Percentiles rank a stretch among this genome's conserved stretches.
Conservation (phyloP, 1,140 invertebrate species). For the Zeugodacus cucurbitae region DNA sequence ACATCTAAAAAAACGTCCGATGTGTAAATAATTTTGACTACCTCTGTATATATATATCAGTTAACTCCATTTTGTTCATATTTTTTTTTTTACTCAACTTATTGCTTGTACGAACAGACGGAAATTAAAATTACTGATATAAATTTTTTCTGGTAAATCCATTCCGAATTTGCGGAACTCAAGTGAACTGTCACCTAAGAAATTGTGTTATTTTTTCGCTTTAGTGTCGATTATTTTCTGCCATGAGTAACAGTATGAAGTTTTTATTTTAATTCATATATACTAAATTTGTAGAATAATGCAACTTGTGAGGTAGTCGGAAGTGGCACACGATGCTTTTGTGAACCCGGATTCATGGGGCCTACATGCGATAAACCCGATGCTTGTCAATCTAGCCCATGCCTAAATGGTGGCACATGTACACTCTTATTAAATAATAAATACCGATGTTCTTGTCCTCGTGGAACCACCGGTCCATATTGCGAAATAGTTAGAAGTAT, state of each 20-base stretch:
- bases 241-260: neutral
- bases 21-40: no score
- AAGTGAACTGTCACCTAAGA: no score
- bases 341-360: slow-evolving; percentile 65
- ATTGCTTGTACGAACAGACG: no score
- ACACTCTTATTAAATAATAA: slow-evolving; percentile 63
- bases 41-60: no score
- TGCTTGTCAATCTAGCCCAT: slow-evolving; percentile 78
- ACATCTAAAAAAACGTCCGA: no score
- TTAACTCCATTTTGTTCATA: no score
- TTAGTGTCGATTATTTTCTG: neutral
- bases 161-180: no score
- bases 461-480: slow-evolving; percentile 67
- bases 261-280: neutral
- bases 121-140: no score
- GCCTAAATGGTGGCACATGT: slow-evolving; percentile 81
- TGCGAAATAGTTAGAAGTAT: slow-evolving; percentile 51
- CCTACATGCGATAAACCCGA: slow-evolving; percentile 69
- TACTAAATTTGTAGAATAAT: slow-evolving; percentile 68
- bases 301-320: slow-evolving; percentile 75
- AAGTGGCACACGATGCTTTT: slow-evolving; percentile 70
- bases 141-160: no score
- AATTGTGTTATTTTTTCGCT: neutral
- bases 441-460: slow-evolving; percentile 66
- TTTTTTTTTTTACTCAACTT: no score